Conservation (phyloP, 2,888 invertebrate species). For the Halictus ligatus region DNA sequence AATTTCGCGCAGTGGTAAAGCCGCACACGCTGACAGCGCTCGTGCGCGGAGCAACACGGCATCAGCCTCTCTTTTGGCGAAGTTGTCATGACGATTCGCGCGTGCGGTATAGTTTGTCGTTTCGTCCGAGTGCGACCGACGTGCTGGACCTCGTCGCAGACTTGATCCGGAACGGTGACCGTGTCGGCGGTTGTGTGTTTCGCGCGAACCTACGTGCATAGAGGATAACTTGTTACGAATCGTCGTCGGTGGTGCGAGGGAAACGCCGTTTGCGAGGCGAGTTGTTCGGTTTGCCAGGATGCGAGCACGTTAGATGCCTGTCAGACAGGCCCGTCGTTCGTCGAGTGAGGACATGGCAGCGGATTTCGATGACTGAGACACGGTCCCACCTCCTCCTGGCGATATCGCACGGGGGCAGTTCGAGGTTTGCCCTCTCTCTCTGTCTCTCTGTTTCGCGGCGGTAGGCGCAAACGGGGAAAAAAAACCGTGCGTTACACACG, state of each 20-base stretch:
- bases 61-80: not conserved
- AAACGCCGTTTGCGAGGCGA: not conserved
- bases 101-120: conserved; percentile 33
- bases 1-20: conserved; percentile 50
- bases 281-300: conserved; percentile 23
- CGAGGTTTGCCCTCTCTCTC: not conserved
- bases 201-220: not conserved
- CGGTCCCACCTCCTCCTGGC: conserved; percentile 40
- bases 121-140: conserved; percentile 23
- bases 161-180: conserved; percentile 18
- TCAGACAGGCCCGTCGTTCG: conserved; percentile 22
- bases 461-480: conserved; percentile 1
- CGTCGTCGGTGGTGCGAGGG: not conserved
- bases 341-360: conserved; percentile 78
- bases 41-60: not conserved
- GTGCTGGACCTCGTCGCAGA: conserved; percentile 34
- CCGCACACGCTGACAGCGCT: not conserved
- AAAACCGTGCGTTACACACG: conserved; percentile 1
- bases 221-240: not conserved
- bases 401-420: conserved; percentile 31
- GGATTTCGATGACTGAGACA: conserved; percentile 79
- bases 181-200: not conserved
- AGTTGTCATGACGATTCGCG: conserved; percentile 60
- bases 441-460: too few species aligned
- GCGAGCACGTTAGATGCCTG: conserved; percentile 49